Conservation (phyloP, 2,113 vertebrate genomes). For the Vanacampus margaritifer region DNA sequence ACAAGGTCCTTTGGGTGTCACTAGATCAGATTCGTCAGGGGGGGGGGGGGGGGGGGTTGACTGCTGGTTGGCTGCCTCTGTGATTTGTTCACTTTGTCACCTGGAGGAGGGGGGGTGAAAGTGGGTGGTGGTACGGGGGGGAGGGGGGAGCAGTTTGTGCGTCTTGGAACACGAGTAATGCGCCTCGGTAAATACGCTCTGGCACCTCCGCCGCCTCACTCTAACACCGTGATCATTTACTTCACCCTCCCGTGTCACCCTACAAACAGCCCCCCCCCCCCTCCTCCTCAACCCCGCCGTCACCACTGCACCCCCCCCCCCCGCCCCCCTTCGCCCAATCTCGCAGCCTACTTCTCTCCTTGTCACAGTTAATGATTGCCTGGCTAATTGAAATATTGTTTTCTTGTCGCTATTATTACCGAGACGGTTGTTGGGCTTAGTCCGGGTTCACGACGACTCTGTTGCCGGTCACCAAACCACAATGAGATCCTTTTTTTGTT, state of each 20-base stretch:
- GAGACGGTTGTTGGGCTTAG: conserved; percentile 62
- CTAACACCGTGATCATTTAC: conserved; percentile 66
- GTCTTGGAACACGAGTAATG: conserved; percentile 60
- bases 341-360: conserved; percentile 43
- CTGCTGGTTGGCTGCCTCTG: conserved; percentile 47
- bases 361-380: conserved; percentile 75
- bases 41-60: conserved; percentile 47
- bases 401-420: conserved; percentile 73
- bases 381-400: conserved; percentile 78
- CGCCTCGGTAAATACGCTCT: conserved; percentile 63
- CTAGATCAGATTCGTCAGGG: conserved; percentile 65
- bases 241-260: conserved; percentile 46
- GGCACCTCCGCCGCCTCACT: conserved; percentile 61
- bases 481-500: not conserved
- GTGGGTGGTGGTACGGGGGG: too few relatives aligned
- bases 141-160: conserved; percentile 38
- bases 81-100: conserved; percentile 53
- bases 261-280: not conserved
- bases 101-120: conserved; percentile 4
- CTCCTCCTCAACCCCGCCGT: conserved; percentile 13
- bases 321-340: conserved; percentile 17
- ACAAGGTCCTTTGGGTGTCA: conserved; percentile 71
- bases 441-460: conserved; percentile 74
- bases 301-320: not conserved
- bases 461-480: conserved; percentile 53